These are phyloP conservation scores for Metridium senile DNA, from an alignment of 92 coral and sea anemone genomes.

Conservation along the genomic window DNA sequence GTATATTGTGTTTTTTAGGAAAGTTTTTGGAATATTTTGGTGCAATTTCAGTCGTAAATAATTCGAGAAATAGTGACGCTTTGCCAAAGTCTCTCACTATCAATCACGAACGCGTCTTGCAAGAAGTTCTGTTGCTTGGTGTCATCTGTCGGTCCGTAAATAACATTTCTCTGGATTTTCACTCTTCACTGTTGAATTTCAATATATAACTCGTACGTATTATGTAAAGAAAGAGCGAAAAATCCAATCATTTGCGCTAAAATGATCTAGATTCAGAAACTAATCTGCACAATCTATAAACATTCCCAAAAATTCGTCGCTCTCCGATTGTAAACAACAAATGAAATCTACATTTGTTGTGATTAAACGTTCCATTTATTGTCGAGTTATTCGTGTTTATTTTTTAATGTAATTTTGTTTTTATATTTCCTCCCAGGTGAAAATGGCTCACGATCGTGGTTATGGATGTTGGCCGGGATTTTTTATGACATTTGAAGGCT, in stretches of 20 bases:
- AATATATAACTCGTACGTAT: not conserved
- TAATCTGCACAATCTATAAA: slow-evolving; percentile 16
- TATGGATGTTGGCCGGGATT: slow-evolving; percentile 87
- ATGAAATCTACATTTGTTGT: not conserved
- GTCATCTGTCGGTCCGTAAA: slow-evolving; percentile 15
- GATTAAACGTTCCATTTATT: not conserved
- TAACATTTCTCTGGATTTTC: not conserved
- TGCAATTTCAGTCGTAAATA: slow-evolving; percentile 5
- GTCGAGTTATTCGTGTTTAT: not conserved
- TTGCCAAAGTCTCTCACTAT: too few relatives aligned
- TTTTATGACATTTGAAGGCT: slow-evolving; percentile 84
- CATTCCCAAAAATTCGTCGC: slow-evolving; percentile 11
- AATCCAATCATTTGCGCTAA: not conserved
- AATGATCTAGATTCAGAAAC: not conserved
- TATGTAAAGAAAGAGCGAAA: not conserved
- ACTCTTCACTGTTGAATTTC: not conserved
- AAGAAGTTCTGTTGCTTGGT: not conserved
- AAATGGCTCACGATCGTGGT: slow-evolving; percentile 52
- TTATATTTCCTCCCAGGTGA: slow-evolving; percentile 15
- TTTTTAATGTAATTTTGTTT: not conserved
- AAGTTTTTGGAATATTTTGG: not conserved
- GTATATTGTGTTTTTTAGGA: not conserved
- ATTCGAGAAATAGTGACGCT: slow-evolving; percentile 21
- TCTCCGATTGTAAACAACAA: not conserved
- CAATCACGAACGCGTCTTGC: not conserved